Evolutionary conservation across 2,888 invertebrate species (phyloP), one percentile per base, ranked within the genome.

Genomic region (Chydorus sphaericus): DNA sequence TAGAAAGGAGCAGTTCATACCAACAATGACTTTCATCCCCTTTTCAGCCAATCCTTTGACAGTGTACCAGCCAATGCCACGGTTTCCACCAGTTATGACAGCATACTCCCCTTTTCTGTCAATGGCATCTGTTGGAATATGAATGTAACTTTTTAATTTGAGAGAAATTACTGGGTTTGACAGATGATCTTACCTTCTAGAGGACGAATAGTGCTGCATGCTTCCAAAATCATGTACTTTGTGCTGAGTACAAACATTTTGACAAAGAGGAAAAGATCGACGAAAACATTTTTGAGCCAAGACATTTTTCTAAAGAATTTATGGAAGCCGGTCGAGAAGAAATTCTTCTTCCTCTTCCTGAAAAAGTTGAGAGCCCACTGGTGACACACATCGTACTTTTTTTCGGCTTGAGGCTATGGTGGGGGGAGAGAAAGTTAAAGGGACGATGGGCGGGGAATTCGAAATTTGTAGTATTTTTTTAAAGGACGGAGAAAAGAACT

Each of bases 61-160:
- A 20, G 88, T 80, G 71, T 82, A 80, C 23, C 77, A 70, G 10
- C 90, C 91, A 63, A 91, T 88, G 37, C 91, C 91, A 62, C 87
- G 76, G 57, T 86, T 82, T 2, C 90, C 91, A 48, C 91, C 91
- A 10, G 91, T 91, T 59, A 91, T 79, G 54, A 91, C 78, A 58
- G 85, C 89, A 57, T 85, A 73, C 71, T 80, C 78, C 55, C 77
- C 82, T 37, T 74, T 73, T 65, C 79, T 78, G 55, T n/a, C n/a
- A n/a, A n/a, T n/a, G n/a, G n/a, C n/a, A n/a, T n/a, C n/a, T n/a
- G n/a, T n/a, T n/a, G n/a, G n/a, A n/a, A n/a, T n/a, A n/a, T n/a
- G n/a, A n/a, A n/a, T n/a, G n/a, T n/a, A n/a, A n/a, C n/a, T n/a
- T n/a, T n/a, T n/a, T n/a, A n/a, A n/a, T n/a, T n/a, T n/a, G n/a